Percentiles rank a stretch among this genome's conserved stretches.
These are phyloP conservation scores for Sycophila texana DNA, from an alignment of 2,888 invertebrate genomes.

Conservation along the genomic window DNA sequence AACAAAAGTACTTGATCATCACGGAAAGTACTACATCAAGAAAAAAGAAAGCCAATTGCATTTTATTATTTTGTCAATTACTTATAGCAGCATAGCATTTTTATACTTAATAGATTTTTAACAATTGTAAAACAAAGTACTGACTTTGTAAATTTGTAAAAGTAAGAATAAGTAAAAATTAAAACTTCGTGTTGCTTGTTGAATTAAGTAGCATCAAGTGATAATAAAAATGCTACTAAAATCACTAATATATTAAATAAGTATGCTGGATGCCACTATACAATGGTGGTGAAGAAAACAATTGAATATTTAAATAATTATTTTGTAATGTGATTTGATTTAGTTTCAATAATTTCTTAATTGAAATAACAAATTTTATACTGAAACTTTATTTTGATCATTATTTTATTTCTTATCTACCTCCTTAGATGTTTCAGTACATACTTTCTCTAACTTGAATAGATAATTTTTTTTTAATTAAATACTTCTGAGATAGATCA, in stretches of 20 bases:
- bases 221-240: too few relatives aligned
- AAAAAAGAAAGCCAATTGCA: constrained; percentile 29
- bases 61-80: constrained; percentile 22
- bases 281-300: not conserved
- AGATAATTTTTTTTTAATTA: too few relatives aligned
- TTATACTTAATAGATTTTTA: constrained; percentile 29
- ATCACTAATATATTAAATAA: not conserved
- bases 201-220: not conserved
- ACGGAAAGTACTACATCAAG: not conserved
- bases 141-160: constrained; percentile 2
- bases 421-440: too few relatives aligned
- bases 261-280: not conserved
- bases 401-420: not conserved
- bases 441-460: too few relatives aligned
- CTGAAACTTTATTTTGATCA: not conserved
- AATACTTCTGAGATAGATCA: too few relatives aligned
- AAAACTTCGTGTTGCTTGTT: not conserved
- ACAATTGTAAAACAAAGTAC: constrained; percentile 1
- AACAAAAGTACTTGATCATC: constrained; percentile 38
- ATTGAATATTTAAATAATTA: constrained; percentile 13
- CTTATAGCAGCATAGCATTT: constrained; percentile 6
- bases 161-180: not conserved
- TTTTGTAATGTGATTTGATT: constrained; percentile 24
- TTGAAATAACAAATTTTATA: constrained; percentile 37
- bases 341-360: constrained; percentile 23